Conservation (phyloP, 2,888 invertebrate species). For the Caenorhabditis afra region DNA sequence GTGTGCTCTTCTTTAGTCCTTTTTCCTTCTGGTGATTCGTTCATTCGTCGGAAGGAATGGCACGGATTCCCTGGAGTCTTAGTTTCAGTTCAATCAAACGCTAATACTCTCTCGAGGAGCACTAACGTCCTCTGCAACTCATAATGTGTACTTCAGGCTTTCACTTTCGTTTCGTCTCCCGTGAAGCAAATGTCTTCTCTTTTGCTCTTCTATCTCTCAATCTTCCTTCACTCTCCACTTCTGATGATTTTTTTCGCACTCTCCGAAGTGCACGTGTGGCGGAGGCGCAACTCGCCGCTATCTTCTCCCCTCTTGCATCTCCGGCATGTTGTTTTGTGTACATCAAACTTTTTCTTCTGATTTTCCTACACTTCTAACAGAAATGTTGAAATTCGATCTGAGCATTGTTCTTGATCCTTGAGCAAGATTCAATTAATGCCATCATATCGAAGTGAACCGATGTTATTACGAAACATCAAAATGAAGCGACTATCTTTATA, state of each 20-base stretch:
- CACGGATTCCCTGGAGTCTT: too few species aligned
- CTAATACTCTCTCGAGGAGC: background rate
- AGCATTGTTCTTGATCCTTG: too few species aligned
- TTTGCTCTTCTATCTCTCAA: background rate
- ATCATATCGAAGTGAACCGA: too few species aligned
- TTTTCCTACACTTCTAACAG: too few species aligned
- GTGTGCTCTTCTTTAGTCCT: background rate
- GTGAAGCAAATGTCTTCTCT: constrained; percentile 26
- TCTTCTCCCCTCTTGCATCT: constrained; percentile 12
- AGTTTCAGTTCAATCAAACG: constrained; percentile 6
- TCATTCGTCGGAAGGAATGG: too few species aligned
- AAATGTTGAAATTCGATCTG: too few species aligned
- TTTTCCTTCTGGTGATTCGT: too few species aligned
- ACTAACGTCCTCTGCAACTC: background rate
- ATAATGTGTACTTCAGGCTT: constrained; percentile 38
- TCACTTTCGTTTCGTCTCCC: constrained; percentile 16
- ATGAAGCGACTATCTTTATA: too few species aligned
- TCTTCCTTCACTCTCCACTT: constrained; percentile 17
- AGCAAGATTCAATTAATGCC: too few species aligned
- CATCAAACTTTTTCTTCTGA: background rate
- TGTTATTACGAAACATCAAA: too few species aligned
- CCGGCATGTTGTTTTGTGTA: constrained; percentile 10
- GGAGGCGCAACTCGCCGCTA: constrained; percentile 6
- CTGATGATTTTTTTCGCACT: constrained; percentile 52
- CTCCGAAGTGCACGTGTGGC: constrained; percentile 51